A percentile compares a stretch with the other conserved stretches of the same genome.
Evolutionary conservation across 2,797 vertebrate genomes (phyloP).

Genomic region (Melanotaenia trifasciata): DNA sequence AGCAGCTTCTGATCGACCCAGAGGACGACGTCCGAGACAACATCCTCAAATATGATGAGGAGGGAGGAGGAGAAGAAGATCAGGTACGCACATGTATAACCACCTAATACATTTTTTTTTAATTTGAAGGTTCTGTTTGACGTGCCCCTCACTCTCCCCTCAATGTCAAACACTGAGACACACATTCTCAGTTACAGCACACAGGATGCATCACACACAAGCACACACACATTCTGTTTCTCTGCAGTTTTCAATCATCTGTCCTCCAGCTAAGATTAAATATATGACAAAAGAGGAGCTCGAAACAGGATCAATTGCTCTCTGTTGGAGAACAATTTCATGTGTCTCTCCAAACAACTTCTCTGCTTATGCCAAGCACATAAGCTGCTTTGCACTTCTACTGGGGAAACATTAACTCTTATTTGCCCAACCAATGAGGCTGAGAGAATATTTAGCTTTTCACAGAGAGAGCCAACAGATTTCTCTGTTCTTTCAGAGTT

Average conservation of each 20-base stretch:
- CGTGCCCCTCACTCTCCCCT: background rate
- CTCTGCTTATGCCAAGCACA: slow-evolving; percentile 36
- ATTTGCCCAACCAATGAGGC: background rate
- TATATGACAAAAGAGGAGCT: slow-evolving; percentile 58
- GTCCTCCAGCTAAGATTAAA: slow-evolving; percentile 65
- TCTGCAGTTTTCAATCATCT: slow-evolving; percentile 57
- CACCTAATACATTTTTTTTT: background rate
- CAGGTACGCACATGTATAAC: slow-evolving; percentile 80
- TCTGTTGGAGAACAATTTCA: slow-evolving; percentile 67
- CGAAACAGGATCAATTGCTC: slow-evolving; percentile 66
- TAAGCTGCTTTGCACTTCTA: slow-evolving; percentile 39
- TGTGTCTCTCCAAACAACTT: slow-evolving; percentile 50
- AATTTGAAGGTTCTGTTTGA: too few species aligned
- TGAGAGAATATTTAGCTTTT: background rate
- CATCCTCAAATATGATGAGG: slow-evolving; percentile 94
- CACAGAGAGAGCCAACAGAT: background rate
- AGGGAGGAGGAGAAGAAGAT: slow-evolving; percentile 94
- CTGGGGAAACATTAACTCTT: slow-evolving; percentile 33
- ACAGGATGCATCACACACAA: slow-evolving; percentile 14
- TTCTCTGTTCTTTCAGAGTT: too few species aligned
- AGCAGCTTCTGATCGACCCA: slow-evolving; percentile 94
- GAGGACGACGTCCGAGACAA: slow-evolving; percentile 95
- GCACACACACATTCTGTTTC: slow-evolving; percentile 19
- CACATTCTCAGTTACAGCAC: slow-evolving; percentile 13
- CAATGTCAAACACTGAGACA: background rate